Evolutionary conservation across 2,113 vertebrate species (phyloP), one percentile per base, ranked within the genome.

Genomic region (Strix uralensis): DNA sequence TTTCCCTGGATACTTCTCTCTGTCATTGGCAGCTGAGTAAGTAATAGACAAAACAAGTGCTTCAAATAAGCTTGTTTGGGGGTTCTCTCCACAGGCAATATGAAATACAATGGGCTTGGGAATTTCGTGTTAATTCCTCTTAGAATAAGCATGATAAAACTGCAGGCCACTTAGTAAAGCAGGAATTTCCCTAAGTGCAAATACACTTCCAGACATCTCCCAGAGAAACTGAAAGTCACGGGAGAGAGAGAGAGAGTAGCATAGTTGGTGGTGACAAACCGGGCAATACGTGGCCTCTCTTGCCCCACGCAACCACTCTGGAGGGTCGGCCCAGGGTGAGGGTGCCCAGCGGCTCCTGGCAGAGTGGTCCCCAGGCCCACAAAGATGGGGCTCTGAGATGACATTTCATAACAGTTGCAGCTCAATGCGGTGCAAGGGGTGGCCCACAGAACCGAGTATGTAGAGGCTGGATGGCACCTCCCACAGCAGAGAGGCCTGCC

Each of bases 101-200:
- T 51, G 69, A 83, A 96, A 88, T 96, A 92, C 81, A 91, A 55
- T 77, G 81, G 78, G 36, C 61, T 95, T 92, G 94, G 96, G 94
- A 92, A 91, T 94, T 97, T 85, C 0, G 12, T 79, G 57, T 92
- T 95, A 95, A 94, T 94, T 94, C 84, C 66, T 94, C 88, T 94
- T 92, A 67, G 83, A 92, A 90, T 75, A 81, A 85, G n/a, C 46
- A 46, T 0, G 27, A 75, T 84, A 77, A 74, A 94, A 86, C 71
- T 72, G 21, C 2, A 3, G 63, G 73, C 61, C 14, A 10, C 46
- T 93, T 67, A 66, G 65, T 69, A 81, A 86, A 94, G 52, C 26
- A 63, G 52, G 57, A 86, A 34, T 88, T 66, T 87, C 74, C 72
- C 52, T 38, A 49, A 71, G 63, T 75, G 74, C 71, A 88, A 74